Evolutionary conservation across 2,888 invertebrate species (phyloP), one percentile per base, ranked within the genome.

Genomic region (Epsilonema sp.): DNA sequence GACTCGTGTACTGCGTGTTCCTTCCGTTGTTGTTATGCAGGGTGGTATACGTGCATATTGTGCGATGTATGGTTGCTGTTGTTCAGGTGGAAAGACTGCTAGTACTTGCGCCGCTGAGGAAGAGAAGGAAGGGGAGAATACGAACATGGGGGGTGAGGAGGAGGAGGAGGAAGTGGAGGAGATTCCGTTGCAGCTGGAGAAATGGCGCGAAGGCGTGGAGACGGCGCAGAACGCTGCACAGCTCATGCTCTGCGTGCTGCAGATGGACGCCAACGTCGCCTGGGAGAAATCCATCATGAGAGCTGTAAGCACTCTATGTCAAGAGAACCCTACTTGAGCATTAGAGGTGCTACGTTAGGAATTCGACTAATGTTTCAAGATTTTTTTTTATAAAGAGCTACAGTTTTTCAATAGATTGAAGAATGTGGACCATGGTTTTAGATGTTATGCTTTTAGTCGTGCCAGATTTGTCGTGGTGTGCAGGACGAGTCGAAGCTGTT

Each of bases 271-370:
- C 2, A 64, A 81, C 64, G 84, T 94, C 58, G 89, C 90, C 37
- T 94, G 94, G 94, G 92, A 94, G 71, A 89, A 90, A 73, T 89
- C 89, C 72, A 84, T 90, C 64, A 90, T 94, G 90, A 89, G 90
- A 76, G 92, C 90, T 8, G 31, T 31, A 31, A 16, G 31, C 31
- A 72, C 89, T 89, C 74, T 78, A 84, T 79, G 36, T 45, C 11
- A 39, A 22, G 19, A 13, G 36, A 36, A 36, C 36, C 13, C n/a
- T 36, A 36, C n/a, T 36, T 36, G 13, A 36, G 13, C 36, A n/a
- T n/a, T n/a, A n/a, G n/a, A n/a, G n/a, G n/a, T n/a, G n/a, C n/a
- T n/a, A n/a, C n/a, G n/a, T n/a, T n/a, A n/a, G n/a, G n/a, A n/a
- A n/a, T n/a, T n/a, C n/a, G n/a, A n/a, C n/a, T n/a, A n/a, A n/a